Percentiles rank a stretch among this genome's conserved stretches.
phyloP scores from a whole-genome alignment of 2,113 vertebrate species.

The Campylorhamphus procurvoides region DNA sequence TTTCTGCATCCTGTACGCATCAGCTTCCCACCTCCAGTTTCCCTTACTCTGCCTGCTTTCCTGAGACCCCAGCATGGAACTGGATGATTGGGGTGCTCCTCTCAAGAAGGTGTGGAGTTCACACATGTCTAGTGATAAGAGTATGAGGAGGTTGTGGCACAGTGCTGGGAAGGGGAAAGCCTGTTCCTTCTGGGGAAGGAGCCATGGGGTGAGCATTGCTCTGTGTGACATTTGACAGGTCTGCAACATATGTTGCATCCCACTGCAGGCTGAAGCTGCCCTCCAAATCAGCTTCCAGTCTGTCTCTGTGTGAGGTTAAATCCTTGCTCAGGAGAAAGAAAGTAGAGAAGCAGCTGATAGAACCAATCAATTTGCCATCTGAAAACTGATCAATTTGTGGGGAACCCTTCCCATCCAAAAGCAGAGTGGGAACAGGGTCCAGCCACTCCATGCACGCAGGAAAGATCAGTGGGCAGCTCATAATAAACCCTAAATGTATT shows the following conservation, averaged over 20 bases:
- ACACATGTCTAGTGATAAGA: accelerated
- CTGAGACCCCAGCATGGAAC: background rate
- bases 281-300: background rate
- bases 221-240: constrained; percentile 41
- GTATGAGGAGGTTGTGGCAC: background rate
- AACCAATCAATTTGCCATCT: constrained; percentile 50
- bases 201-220: background rate
- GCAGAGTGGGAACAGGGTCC: constrained; percentile 15
- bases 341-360: constrained; percentile 53
- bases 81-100: background rate
- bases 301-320: constrained; percentile 5
- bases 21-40: background rate
- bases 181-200: accelerated
- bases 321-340: constrained; percentile 1
- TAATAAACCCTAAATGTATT: constrained; percentile 63
- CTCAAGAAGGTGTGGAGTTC: background rate
- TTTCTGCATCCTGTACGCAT: background rate
- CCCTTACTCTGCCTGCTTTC: background rate
- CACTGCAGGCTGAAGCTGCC: background rate
- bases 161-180: background rate
- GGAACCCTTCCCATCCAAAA: background rate
- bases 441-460: background rate
- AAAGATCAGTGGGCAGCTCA: constrained; percentile 47
- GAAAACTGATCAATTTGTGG: constrained; percentile 16
- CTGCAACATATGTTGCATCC: constrained; percentile 10